Evolutionary conservation across 2,888 invertebrate species (phyloP).

Genomic region (Yponomeuta evonymella): DNA sequence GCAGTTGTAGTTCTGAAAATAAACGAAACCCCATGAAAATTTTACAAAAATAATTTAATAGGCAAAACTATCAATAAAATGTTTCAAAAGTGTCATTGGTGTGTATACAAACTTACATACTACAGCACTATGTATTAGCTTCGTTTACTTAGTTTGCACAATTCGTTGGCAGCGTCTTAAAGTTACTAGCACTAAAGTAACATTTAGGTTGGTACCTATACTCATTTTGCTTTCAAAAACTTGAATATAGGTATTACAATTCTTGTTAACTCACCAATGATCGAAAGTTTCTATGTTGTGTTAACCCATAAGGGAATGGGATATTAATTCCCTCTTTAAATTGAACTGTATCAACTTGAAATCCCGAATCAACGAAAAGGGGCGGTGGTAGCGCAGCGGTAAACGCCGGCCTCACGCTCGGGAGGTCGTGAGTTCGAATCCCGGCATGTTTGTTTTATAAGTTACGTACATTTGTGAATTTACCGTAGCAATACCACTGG

Average conservation of each 20-base stretch:
- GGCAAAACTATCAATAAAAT: conserved; percentile 71
- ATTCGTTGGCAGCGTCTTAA: conserved; percentile 23
- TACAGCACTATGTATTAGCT: conserved; percentile 43
- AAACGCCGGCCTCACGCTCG: too few species aligned
- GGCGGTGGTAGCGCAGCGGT: too few species aligned
- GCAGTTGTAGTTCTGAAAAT: background rate
- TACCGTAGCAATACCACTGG: too few species aligned
- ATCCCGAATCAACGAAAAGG: too few species aligned
- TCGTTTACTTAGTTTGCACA: conserved; percentile 41
- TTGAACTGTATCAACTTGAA: too few species aligned
- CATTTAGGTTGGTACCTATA: background rate
- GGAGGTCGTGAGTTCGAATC: too few species aligned
- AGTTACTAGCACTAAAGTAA: conserved; percentile 6
- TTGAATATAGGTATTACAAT: background rate
- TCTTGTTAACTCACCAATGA: background rate
- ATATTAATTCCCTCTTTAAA: too few species aligned
- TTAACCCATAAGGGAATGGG: too few species aligned
- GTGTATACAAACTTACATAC: conserved; percentile 66
- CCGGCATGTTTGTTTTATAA: too few species aligned
- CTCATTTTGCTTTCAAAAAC: background rate
- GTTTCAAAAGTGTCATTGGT: conserved; percentile 73
- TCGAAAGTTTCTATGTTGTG: too few species aligned
- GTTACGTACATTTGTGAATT: too few species aligned
- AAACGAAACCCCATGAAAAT: conserved; percentile 28
- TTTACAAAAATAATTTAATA: conserved; percentile 77